These are phyloP conservation scores for Kryptolebias marmoratus DNA, from an alignment of 2,113 vertebrate genomes.

Conservation along the genomic window DNA sequence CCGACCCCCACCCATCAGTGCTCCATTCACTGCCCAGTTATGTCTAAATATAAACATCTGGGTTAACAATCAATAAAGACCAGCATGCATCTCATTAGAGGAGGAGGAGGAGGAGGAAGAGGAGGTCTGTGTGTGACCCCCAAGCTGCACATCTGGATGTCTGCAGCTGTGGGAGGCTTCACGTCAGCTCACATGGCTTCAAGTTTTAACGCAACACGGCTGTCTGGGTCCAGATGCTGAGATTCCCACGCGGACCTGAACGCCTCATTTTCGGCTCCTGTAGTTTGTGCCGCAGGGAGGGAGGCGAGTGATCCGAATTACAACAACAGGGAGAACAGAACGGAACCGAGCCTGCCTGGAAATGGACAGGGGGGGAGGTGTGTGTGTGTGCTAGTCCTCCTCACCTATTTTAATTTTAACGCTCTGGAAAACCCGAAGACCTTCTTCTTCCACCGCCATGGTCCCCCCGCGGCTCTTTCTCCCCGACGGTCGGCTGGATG, in stretches of 20 bases:
- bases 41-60: slow-evolving; percentile 69
- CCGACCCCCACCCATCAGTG: too few species aligned
- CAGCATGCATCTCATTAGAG: slow-evolving; percentile 34
- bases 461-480: slow-evolving; percentile 65
- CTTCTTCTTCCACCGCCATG: slow-evolving; percentile 97
- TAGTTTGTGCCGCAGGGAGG: slow-evolving; percentile 16
- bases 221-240: slow-evolving; percentile 35
- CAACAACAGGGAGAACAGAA: slow-evolving; percentile 61
- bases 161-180: slow-evolving; percentile 53
- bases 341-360: slow-evolving; percentile 53
- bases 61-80: slow-evolving; percentile 65
- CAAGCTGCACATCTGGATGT: slow-evolving; percentile 48
- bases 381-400: slow-evolving; percentile 35
- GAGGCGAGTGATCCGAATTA: slow-evolving; percentile 72
- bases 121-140: slow-evolving; percentile 29
- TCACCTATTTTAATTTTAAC: slow-evolving; percentile 97
- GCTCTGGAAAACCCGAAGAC: slow-evolving; percentile 95
- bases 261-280: slow-evolving; percentile 5
- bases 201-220: slow-evolving; percentile 22
- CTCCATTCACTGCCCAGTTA: slow-evolving; percentile 41
- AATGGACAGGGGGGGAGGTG: slow-evolving; percentile 63
- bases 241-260: slow-evolving; percentile 36
- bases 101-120: slow-evolving; percentile 25
- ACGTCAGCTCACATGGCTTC: slow-evolving; percentile 6
- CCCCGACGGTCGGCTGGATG: slow-evolving; percentile 50